These are phyloP conservation scores for Stomatorhinus ivindoensis DNA, from an alignment of 2,113 vertebrate genomes.

Conservation along the genomic window DNA sequence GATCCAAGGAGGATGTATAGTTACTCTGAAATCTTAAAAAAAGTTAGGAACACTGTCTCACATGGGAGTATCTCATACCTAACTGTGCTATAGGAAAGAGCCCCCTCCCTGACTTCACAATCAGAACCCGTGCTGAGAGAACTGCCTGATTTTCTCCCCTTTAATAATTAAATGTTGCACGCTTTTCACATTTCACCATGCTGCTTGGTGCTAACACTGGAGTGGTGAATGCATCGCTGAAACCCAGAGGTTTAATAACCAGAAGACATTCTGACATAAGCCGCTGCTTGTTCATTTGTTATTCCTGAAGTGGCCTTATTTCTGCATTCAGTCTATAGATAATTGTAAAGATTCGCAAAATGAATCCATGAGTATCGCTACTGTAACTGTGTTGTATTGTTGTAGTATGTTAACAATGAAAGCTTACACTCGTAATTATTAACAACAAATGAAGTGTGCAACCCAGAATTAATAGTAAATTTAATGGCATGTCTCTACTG, in stretches of 20 bases:
- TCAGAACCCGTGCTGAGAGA: not conserved
- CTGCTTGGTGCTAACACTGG: not conserved
- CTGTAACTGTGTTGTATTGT: not conserved
- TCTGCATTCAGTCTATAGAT: not conserved
- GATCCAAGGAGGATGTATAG: not conserved
- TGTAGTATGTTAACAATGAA: not conserved
- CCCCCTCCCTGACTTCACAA: not conserved
- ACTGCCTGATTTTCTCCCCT: not conserved
- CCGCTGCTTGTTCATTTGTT: not conserved
- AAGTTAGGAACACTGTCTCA: not conserved
- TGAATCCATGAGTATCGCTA: not conserved
- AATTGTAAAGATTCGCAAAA: not conserved
- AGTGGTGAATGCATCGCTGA: not conserved
- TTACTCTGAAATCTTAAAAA: not conserved
- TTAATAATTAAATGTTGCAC: not conserved
- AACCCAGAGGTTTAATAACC: not conserved
- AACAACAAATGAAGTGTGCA: not conserved
- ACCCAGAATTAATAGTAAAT: not conserved
- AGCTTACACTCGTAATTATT: not conserved
- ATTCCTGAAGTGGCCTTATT: not conserved
- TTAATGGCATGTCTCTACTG: not conserved
- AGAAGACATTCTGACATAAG: not conserved
- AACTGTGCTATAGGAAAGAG: not conserved
- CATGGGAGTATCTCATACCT: not conserved
- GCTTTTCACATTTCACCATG: not conserved